Evolutionary conservation across 2,797 vertebrate genomes (phyloP).

Genomic region (Muscicapa striata): DNA sequence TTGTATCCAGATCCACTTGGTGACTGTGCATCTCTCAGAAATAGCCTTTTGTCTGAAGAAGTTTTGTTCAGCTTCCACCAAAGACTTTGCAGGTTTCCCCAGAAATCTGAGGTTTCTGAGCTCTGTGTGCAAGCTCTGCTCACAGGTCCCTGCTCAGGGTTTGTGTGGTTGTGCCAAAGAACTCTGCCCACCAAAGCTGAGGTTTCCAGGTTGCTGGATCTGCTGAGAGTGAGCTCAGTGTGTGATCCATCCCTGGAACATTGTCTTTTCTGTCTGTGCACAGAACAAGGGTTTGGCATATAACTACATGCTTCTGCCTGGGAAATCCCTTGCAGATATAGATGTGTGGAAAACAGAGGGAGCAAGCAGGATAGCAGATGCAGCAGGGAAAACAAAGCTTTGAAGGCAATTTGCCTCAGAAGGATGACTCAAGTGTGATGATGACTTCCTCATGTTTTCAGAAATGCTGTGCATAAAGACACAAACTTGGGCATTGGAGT

Average conservation of each 20-base stretch:
- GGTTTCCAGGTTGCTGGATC: not conserved
- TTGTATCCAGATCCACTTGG: not conserved
- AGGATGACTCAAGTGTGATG: not conserved
- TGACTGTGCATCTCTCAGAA: not conserved
- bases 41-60: not conserved
- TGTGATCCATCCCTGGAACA: not conserved
- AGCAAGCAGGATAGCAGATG: not conserved
- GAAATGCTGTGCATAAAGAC: not conserved
- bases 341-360: not conserved
- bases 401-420: not conserved
- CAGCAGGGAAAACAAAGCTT: not conserved
- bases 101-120: not conserved
- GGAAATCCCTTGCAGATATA: not conserved
- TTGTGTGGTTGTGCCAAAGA: not conserved
- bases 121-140: not conserved
- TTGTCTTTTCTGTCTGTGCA: not conserved
- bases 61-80: fast-evolving
- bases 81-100: not conserved
- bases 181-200: not conserved
- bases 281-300: not conserved
- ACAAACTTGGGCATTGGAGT: not conserved
- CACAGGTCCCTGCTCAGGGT: not conserved
- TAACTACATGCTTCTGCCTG: not conserved
- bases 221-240: not conserved
- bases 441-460: not conserved